These are phyloP conservation scores for Callipepla squamata DNA, from an alignment of 2,113 vertebrate species.

Conservation along the genomic window DNA sequence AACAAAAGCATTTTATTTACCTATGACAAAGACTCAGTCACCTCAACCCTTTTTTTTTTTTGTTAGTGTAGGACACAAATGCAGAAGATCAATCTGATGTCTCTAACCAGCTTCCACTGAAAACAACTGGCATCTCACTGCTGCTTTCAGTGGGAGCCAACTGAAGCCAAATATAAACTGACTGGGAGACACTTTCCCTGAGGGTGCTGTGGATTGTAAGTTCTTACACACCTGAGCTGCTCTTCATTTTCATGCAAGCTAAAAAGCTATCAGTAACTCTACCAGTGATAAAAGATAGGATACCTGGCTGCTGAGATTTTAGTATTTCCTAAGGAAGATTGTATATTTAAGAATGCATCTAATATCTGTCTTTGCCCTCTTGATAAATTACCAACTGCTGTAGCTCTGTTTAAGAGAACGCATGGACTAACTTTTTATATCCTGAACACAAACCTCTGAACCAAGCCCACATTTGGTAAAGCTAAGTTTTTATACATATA, in stretches of 20 bases:
- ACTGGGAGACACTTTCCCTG: neutral
- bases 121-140: neutral
- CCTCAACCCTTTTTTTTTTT: neutral
- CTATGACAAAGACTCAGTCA: neutral
- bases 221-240: neutral
- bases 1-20: neutral
- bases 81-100: neutral
- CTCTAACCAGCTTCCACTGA: neutral
- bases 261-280: neutral
- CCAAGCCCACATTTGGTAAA: neutral
- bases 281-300: neutral
- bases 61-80: neutral
- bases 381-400: neutral
- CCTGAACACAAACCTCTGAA: neutral
- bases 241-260: neutral
- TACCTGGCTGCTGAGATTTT: neutral
- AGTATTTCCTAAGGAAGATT: neutral
- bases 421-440: neutral
- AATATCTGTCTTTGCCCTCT: neutral
- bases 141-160: neutral
- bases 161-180: neutral
- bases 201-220: neutral
- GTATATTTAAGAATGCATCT: neutral
- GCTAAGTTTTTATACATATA: neutral
- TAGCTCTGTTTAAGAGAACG: neutral